Evolutionary conservation across 2,113 vertebrate species (phyloP), one percentile per base, ranked within the genome.

Genomic region (Paralichthys olivaceus): DNA sequence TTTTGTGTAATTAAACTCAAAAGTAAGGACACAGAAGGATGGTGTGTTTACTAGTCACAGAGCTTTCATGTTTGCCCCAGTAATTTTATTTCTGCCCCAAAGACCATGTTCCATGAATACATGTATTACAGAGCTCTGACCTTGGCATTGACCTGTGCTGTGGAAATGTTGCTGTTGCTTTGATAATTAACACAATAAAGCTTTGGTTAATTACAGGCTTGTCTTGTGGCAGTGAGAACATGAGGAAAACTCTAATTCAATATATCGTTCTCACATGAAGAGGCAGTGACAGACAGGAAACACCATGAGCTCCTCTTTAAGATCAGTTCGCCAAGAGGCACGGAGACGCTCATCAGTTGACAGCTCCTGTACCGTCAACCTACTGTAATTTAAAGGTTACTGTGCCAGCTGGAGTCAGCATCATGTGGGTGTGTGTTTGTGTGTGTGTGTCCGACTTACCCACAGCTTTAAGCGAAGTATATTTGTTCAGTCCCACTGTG

Each of bases 381-480:
- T 68, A n/a, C 79, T 72, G 61, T 69, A 72, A 73, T 47, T 20
- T 40, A 86, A 92, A 93, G 90, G 87, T 91, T 67, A 82, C 28
- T 23, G 51, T 84, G 87, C 80, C 89, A 45, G 7, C 22, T 55
- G 49, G 25, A 68, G 23, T 91, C 56, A 85, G 67, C 20, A 14
- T 89, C 84, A 84, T 69, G 47, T 40, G 75, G 64, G 70, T 66
- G 64, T 51, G 34, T 37, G 34, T 37, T 8, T 37, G 37, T 79
- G 68, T 43, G 23, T 76, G 51, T 45, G 72, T 71, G 66, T 79
- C 17, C 2, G 4, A 89, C 93, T 92, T 89, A 95, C 94, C 94
- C 68, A 94, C 94, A 61, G 93, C 93, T 89, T 91, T 95, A 9
- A 95, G 91, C 61, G 94, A 94, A 67, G 87, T 90, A 26, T 94